Evolutionary conservation across 1,140 invertebrate species (phyloP).

Genomic region (Macrostomum lignano): DNA sequence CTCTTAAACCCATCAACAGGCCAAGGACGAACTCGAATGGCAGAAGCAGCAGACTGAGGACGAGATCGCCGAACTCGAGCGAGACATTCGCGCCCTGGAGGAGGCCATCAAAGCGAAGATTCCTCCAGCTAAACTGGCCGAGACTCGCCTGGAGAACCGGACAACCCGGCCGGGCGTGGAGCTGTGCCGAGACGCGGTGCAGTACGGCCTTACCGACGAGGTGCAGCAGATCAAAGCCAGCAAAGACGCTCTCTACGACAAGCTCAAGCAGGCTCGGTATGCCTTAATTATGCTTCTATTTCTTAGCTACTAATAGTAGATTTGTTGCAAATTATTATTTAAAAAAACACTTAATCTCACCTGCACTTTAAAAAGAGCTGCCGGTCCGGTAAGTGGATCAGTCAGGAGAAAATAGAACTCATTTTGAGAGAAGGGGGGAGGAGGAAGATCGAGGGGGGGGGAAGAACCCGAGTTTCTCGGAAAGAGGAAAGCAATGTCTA

Average conservation of each 20-base stretch:
- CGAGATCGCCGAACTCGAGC: slow-evolving; percentile 39
- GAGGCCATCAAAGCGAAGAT: slow-evolving; percentile 22
- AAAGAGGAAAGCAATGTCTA: too few species aligned
- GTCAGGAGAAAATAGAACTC: too few species aligned
- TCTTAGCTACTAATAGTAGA: too few species aligned
- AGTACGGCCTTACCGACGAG: slow-evolving; percentile 27
- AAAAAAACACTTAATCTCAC: too few species aligned
- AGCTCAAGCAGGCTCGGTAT: slow-evolving; percentile 26
- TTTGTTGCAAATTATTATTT: too few species aligned
- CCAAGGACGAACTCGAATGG: slow-evolving; percentile 53
- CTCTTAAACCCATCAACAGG: too few species aligned
- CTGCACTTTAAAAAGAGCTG: too few species aligned
- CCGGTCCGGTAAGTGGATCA: too few species aligned
- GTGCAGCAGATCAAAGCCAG: slow-evolving; percentile 26
- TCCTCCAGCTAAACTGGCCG: slow-evolving; percentile 23
- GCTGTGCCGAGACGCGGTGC: slow-evolving; percentile 43
- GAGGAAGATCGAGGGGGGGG: too few species aligned
- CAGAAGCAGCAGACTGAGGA: slow-evolving; percentile 48
- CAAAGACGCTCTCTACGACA: slow-evolving; percentile 23
- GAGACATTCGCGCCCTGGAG: slow-evolving; percentile 23
- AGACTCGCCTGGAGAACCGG: slow-evolving; percentile 28
- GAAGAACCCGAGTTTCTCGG: too few species aligned
- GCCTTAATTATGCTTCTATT: too few species aligned
- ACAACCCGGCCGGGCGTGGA: slow-evolving; percentile 38
- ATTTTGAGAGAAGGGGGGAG: too few species aligned